Conservation (phyloP, 2,888 invertebrate species). For the Leptinotarsa peninsularis region DNA sequence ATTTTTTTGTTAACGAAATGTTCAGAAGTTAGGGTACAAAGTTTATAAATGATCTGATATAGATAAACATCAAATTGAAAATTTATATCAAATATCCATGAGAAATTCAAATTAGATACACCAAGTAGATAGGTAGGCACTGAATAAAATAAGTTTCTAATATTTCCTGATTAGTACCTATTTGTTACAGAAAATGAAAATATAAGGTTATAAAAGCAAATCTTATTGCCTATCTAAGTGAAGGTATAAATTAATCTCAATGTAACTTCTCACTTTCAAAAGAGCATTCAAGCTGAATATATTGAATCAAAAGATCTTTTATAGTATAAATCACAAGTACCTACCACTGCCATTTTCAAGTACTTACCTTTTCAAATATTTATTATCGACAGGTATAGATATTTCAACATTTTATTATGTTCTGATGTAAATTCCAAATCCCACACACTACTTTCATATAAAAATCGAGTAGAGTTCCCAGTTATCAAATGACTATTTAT, state of each 20-base stretch:
- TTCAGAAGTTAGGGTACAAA: no score
- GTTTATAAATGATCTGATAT: no score
- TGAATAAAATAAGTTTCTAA: no score
- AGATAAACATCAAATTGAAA: no score
- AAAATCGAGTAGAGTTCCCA: slow-evolving; percentile 21
- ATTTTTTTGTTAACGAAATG: no score
- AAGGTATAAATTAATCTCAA: neutral
- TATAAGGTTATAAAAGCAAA: no score
- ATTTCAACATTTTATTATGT: slow-evolving; percentile 32
- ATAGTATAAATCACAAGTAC: slow-evolving; percentile 22
- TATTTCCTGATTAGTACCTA: no score
- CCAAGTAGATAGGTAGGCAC: no score
- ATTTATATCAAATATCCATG: no score
- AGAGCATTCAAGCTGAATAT: slow-evolving; percentile 13
- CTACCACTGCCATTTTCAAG: slow-evolving; percentile 29
- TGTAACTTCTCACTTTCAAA: slow-evolving; percentile 15
- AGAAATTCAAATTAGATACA: no score
- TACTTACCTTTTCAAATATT: slow-evolving; percentile 35
- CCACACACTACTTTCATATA: slow-evolving; percentile 35
- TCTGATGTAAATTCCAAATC: slow-evolving; percentile 38
- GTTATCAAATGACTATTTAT: slow-evolving; percentile 21
- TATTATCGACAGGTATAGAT: slow-evolving; percentile 26
- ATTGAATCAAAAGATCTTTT: slow-evolving; percentile 41
- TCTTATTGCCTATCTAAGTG: no score
- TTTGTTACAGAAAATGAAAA: no score